These are phyloP conservation scores for Delphinus delphis DNA, from an alignment of 2,113 vertebrate genomes.

Conservation along the genomic window DNA sequence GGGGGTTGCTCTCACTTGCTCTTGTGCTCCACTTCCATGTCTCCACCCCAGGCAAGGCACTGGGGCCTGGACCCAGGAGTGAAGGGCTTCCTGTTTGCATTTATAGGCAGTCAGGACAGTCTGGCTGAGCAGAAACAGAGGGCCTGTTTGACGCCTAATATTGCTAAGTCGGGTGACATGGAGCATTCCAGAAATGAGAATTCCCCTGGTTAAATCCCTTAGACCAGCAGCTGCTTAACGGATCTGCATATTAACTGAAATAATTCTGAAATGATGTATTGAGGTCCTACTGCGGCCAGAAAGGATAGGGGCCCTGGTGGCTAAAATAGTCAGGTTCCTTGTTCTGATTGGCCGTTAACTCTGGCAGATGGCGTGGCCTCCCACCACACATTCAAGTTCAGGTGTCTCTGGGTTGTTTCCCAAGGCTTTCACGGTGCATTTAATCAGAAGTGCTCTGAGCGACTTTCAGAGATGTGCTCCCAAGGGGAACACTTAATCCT, in stretches of 20 bases:
- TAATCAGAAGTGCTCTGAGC: constrained; percentile 55
- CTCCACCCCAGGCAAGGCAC: background rate
- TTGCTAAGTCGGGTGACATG: constrained; percentile 7
- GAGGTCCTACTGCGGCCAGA: constrained; percentile 10
- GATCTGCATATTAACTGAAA: background rate
- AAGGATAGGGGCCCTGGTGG: background rate
- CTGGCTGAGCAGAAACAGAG: background rate
- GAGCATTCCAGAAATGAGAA: constrained; percentile 42
- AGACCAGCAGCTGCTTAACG: background rate
- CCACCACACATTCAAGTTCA: background rate
- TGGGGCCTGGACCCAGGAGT: background rate
- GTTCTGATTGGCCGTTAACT: background rate
- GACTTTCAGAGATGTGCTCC: constrained; percentile 49
- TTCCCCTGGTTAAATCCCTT: constrained; percentile 19
- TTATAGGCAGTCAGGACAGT: background rate
- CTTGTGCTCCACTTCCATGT: fast-evolving
- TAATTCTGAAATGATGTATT: background rate
- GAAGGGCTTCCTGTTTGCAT: background rate
- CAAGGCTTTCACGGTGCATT: constrained; percentile 56
- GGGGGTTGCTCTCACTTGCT: background rate
- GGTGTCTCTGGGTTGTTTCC: constrained; percentile 45
- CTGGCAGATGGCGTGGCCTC: constrained; percentile 48
- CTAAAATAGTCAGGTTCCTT: background rate
- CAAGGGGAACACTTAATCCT: constrained; percentile 46
- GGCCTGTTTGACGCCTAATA: background rate